Evolutionary conservation across 2,888 invertebrate genomes (phyloP).

Genomic region (Pseudococcus longispinus): DNA sequence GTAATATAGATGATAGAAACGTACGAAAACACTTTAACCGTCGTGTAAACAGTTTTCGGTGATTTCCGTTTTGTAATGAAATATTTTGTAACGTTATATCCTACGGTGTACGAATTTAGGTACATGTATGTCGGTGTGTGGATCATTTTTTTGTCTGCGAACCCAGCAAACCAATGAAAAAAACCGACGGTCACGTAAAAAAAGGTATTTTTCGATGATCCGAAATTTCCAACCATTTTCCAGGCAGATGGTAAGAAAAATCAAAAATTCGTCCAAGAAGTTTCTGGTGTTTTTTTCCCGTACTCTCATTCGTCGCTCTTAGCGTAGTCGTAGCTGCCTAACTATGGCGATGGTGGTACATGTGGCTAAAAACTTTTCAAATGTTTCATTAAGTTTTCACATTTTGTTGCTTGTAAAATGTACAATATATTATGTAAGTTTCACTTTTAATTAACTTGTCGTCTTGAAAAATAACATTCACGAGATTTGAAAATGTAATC

Average conservation of each 20-base stretch:
- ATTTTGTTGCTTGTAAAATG: slow-evolving; percentile 21
- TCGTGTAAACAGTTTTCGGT: slow-evolving; percentile 41
- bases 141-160: neutral
- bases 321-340: neutral
- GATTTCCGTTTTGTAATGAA: slow-evolving; percentile 43
- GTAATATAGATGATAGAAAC: slow-evolving; percentile 42
- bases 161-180: neutral
- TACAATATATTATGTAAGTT: slow-evolving; percentile 33
- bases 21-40: slow-evolving; percentile 41
- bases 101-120: neutral
- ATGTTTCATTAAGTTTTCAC: slow-evolving; percentile 29
- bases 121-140: neutral
- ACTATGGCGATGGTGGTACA: neutral
- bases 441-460: slow-evolving; percentile 21
- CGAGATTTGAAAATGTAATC: slow-evolving; percentile 35
- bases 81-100: neutral
- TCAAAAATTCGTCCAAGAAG: neutral
- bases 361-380: slow-evolving; percentile 18
- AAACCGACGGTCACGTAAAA: neutral
- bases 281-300: neutral
- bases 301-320: neutral
- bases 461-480: slow-evolving; percentile 14
- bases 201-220: neutral
- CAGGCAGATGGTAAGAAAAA: neutral
- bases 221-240: neutral